Percentiles rank a stretch among this genome's conserved stretches.
Evolutionary conservation across 2,113 vertebrate species (phyloP).

Genomic region (Ranitomeya variabilis): DNA sequence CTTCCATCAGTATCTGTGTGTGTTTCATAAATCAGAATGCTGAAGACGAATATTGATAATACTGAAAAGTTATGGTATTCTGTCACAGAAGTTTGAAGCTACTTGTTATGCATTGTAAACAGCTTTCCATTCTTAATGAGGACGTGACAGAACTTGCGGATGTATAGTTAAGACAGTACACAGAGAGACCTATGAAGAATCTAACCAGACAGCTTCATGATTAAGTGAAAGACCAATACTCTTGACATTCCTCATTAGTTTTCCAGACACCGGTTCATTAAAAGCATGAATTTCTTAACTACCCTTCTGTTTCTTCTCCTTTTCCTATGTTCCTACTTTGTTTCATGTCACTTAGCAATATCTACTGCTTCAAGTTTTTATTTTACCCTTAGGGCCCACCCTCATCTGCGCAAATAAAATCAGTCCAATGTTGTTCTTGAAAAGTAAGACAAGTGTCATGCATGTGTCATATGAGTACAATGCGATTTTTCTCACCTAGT

Average conservation of each 20-base stretch:
- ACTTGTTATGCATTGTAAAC: conserved; percentile 15
- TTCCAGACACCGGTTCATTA: conserved; percentile 6
- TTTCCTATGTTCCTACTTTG: background rate
- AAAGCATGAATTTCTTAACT: conserved; percentile 11
- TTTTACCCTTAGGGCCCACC: background rate
- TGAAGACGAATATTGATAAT: background rate
- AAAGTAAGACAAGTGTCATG: no score
- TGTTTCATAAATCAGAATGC: background rate
- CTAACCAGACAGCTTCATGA: background rate
- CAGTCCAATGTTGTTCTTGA: no score
- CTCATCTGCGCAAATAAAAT: no score
- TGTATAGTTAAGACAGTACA: background rate
- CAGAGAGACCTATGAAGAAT: background rate
- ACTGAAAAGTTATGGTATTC: conserved; percentile 2
- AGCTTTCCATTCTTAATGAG: conserved; percentile 4
- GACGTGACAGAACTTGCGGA: conserved; percentile 9
- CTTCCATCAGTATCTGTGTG: background rate
- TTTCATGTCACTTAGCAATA: background rate
- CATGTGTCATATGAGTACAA: no score
- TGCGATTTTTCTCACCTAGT: no score
- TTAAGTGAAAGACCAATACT: conserved; percentile 10
- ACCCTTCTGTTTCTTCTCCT: background rate
- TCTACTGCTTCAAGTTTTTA: background rate
- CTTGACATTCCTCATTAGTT: conserved; percentile 13
- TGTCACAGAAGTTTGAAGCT: background rate